Conservation (phyloP, 2,113 vertebrate genomes). For the Bagarius yarrelli region DNA sequence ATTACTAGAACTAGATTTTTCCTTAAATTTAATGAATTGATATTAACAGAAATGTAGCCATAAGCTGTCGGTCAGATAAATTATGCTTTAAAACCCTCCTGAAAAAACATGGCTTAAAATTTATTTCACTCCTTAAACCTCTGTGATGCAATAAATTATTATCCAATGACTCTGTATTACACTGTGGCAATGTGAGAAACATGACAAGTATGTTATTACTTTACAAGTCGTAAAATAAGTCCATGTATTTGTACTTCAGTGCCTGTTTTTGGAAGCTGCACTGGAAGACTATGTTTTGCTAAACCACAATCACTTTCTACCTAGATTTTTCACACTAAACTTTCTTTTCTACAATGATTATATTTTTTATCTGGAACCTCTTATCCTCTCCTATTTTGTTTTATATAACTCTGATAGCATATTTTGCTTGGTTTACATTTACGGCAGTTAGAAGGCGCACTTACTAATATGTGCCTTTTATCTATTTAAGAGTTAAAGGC, state of each 20-base stretch:
- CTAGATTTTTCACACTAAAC: constrained; percentile 13
- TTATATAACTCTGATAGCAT: neutral
- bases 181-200: neutral
- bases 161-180: neutral
- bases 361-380: neutral
- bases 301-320: constrained; percentile 5
- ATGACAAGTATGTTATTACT: constrained; percentile 10
- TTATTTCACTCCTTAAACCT: constrained; percentile 13
- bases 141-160: neutral
- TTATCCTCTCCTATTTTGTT: too few species aligned
- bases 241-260: neutral
- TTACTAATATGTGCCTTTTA: too few species aligned
- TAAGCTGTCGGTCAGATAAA: neutral
- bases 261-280: constrained; percentile 2
- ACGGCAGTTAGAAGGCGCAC: too few species aligned
- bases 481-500: too few species aligned
- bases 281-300: neutral
- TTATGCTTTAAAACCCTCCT: neutral
- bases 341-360: neutral
- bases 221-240: constrained; percentile 4
- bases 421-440: neutral
- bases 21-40: constrained; percentile 16
- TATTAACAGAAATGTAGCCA: constrained; percentile 9
- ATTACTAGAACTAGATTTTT: constrained; percentile 6
- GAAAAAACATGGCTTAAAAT: neutral